Evolutionary conservation across 2,113 vertebrate species (phyloP).

Genomic region (Oenanthe oenanthe): DNA sequence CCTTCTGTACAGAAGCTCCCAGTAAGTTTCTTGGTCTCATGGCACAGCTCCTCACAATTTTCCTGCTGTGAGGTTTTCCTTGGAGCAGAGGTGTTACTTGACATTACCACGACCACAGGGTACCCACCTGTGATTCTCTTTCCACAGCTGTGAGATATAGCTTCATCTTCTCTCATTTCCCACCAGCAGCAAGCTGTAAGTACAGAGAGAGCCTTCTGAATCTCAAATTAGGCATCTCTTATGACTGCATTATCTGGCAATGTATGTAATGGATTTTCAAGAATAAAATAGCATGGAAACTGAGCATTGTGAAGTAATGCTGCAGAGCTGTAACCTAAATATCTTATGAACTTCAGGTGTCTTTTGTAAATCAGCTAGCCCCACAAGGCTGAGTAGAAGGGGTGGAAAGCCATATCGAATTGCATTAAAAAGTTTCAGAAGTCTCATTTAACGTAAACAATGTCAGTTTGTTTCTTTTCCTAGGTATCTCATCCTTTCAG

Average conservation of each 20-base stretch:
- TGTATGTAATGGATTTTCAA: not conserved
- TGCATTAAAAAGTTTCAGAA: not conserved
- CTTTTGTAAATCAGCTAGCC: not conserved
- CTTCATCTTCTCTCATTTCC: not conserved
- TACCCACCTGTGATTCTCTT: not conserved
- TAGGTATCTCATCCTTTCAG: not conserved
- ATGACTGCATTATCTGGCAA: not conserved
- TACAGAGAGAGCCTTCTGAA: not conserved
- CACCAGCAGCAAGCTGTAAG: not conserved
- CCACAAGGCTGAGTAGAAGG: not conserved
- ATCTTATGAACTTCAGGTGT: not conserved
- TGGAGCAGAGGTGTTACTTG: not conserved
- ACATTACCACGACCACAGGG: not conserved
- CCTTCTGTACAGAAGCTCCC: not conserved
- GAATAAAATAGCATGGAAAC: not conserved
- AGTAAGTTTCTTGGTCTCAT: not conserved
- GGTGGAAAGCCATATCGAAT: not conserved
- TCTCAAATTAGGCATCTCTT: not conserved
- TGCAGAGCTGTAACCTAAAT: not conserved
- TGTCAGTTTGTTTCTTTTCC: not conserved
- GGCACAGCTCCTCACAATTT: not conserved
- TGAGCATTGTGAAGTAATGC: not conserved
- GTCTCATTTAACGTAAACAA: not conserved
- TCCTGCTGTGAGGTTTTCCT: not conserved
- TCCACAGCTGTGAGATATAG: not conserved